Conservation (phyloP, 2,797 vertebrate species). For the Etheostoma perlongum region DNA sequence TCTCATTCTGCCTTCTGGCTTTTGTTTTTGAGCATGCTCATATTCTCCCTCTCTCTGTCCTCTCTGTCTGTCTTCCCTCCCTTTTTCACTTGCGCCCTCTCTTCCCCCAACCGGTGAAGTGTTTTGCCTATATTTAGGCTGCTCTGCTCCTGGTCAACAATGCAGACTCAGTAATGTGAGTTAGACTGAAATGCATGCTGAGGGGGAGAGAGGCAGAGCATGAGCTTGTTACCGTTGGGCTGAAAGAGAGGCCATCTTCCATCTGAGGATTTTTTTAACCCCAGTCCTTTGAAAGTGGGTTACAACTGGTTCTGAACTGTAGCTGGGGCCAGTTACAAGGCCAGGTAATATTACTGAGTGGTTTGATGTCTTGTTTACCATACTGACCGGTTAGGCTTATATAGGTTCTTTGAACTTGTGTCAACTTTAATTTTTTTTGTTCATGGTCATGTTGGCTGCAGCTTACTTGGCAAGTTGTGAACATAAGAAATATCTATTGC, state of each 20-base stretch:
- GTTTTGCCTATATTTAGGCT: slow-evolving; percentile 94
- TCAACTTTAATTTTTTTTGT: neutral
- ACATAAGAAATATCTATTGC: neutral
- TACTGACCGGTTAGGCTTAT: slow-evolving; percentile 35
- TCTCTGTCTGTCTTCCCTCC: slow-evolving; percentile 53
- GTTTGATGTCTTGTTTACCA: slow-evolving; percentile 47
- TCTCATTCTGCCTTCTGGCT: slow-evolving; percentile 44
- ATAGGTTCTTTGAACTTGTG: slow-evolving; percentile 32
- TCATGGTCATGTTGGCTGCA: neutral
- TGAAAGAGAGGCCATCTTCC: slow-evolving; percentile 63
- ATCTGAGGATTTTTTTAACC: slow-evolving; percentile 11
- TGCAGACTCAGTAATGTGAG: slow-evolving; percentile 87
- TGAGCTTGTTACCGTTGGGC: slow-evolving; percentile 38
- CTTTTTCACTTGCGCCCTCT: slow-evolving; percentile 62
- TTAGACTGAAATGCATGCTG: slow-evolving; percentile 73
- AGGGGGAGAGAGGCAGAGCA: slow-evolving; percentile 50
- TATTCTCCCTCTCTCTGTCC: slow-evolving; percentile 30
- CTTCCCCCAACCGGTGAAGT: slow-evolving; percentile 67
- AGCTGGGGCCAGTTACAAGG: slow-evolving; percentile 47
- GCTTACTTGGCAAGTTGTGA: slow-evolving; percentile 2
- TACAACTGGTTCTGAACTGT: slow-evolving; percentile 41
- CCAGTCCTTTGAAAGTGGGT: slow-evolving; percentile 40
- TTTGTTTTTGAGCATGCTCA: slow-evolving; percentile 50
- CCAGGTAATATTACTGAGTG: slow-evolving; percentile 58
- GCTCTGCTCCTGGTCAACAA: slow-evolving; percentile 83